Evolutionary conservation across 2,113 vertebrate species (phyloP), one percentile per base, ranked within the genome.

Genomic region (Calypte anna): DNA sequence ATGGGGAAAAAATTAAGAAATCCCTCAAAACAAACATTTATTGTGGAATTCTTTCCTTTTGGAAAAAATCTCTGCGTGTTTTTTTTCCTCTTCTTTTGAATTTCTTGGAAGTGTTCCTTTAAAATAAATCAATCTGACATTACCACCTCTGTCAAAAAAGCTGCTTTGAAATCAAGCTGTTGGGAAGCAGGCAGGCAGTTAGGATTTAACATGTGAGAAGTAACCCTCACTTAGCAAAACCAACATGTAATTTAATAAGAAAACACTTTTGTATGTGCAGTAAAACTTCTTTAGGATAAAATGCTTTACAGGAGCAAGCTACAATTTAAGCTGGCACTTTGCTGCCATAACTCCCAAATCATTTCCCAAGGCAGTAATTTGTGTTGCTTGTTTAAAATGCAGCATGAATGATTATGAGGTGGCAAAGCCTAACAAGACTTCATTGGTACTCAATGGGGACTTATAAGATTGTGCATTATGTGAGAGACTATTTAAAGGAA

Each of bases 361-460:
- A 96, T 97, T 96, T 96, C 94, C 85, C 95, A 87, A 91, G 90
- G 88, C 91, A 94, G 86, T 77, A 96, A 96, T 96, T 96, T 96
- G 77, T 90, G 91, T 91, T 91, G 61, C 67, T 91, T 96, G 84
- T 76, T 96, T 96, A 96, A 96, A 97, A 96, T 94, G 87, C 74
- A 93, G 82, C 75, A 50, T 93, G 94, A 94, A 94, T 97, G 94
- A 97, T 96, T 94, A 94, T 93, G 91, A 93, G 82, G 92, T 94
- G 95, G 94, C 92, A 96, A 96, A 96, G 89, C 97, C 91, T 96
- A 97, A 97, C 4, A 25, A 95, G 95, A 92, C 89, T 96, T 94
- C 92, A 86, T 94, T 95, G 91, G 91, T 96, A 81, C 87, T 96
- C 92, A 88, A 1, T 77, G 93, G 96, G 85, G 95, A 97, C 64